phyloP scores from a whole-genome alignment of 2,888 invertebrate species.

The Lasioglossum marginatum region DNA sequence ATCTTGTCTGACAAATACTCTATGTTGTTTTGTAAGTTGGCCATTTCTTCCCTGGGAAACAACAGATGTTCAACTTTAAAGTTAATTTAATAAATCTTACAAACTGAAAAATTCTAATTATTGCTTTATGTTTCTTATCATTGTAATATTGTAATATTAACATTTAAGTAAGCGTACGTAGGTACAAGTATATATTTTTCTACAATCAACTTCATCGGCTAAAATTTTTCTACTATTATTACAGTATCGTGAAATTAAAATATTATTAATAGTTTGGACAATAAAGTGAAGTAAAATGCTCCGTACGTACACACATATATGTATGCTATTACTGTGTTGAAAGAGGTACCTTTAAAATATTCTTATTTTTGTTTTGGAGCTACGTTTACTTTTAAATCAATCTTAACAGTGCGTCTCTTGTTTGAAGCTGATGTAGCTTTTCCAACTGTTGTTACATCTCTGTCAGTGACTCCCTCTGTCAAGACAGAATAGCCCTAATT shows the following conservation, averaged over 20 bases:
- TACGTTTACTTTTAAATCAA: constrained; percentile 83
- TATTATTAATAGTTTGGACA: not conserved
- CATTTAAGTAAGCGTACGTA: constrained; percentile 73
- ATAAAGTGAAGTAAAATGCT: not conserved
- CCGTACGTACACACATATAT: constrained; percentile 6
- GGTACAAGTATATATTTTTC: not conserved
- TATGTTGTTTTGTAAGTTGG: constrained; percentile 92
- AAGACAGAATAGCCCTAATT: constrained; percentile 79
- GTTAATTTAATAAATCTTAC: constrained; percentile 23
- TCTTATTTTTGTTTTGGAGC: constrained; percentile 82
- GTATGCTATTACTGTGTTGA: constrained; percentile 80
- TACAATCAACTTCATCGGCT: not conserved
- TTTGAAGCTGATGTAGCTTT: constrained; percentile 78
- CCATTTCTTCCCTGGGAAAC: constrained; percentile 90
- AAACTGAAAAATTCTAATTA: constrained; percentile 22
- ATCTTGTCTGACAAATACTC: constrained; percentile 87
- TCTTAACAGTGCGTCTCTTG: constrained; percentile 83
- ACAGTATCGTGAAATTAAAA: not conserved
- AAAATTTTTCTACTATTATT: not conserved
- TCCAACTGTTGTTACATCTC: constrained; percentile 75
- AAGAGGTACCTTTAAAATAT: constrained; percentile 78
- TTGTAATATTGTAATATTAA: constrained; percentile 62
- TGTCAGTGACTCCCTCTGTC: constrained; percentile 80
- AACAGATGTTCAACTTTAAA: constrained; percentile 16
- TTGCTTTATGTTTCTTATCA: constrained; percentile 74